Conservation (phyloP, 2,113 vertebrate genomes). For the Struthio camelus region DNA sequence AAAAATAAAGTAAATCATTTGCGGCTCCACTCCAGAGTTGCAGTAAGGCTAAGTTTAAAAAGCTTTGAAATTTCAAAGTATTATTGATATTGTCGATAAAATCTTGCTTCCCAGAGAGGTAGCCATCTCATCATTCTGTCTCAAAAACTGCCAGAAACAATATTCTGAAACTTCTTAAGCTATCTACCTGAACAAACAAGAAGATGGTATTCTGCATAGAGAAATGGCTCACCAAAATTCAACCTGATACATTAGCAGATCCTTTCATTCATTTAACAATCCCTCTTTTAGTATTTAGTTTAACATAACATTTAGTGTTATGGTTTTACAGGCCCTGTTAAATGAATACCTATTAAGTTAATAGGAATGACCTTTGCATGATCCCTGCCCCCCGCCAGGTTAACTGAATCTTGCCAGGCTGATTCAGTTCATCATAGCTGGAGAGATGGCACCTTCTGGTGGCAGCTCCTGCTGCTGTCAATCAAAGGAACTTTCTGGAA, state of each 20-base stretch:
- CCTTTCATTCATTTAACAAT: not conserved
- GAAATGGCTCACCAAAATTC: not conserved
- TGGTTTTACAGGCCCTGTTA: no score
- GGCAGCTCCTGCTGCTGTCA: no score
- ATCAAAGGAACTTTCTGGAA: no score
- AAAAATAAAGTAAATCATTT: not conserved
- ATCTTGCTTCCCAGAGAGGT: not conserved
- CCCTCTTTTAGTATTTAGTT: not conserved
- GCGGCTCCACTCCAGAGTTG: not conserved
- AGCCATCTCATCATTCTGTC: not conserved
- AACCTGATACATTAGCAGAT: no score
- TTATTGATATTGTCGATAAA: not conserved
- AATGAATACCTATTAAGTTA: no score
- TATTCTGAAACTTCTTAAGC: not conserved
- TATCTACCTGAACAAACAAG: not conserved
- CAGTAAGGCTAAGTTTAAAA: not conserved
- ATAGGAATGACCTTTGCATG: no score
- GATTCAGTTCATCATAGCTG: no score
- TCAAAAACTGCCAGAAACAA: not conserved
- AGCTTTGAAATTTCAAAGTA: not conserved
- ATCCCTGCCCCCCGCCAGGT: no score
- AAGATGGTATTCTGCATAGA: not conserved
- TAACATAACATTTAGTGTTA: no score
- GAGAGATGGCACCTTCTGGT: no score
- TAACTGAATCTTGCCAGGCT: no score